These are phyloP conservation scores for Aphidius ervi DNA, from an alignment of 1,140 invertebrate species.

Conservation along the genomic window DNA sequence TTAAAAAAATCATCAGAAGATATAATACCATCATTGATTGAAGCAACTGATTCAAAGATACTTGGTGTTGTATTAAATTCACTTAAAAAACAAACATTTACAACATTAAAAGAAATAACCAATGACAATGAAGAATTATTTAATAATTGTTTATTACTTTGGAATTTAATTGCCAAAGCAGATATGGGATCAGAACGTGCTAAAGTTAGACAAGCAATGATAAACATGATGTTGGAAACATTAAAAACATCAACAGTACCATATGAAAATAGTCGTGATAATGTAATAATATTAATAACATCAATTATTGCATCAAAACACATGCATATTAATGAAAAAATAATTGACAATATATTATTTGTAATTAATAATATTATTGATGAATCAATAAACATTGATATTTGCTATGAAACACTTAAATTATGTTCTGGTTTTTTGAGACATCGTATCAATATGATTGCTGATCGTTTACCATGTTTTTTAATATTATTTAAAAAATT, in stretches of 20 bases:
- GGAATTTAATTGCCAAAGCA: conserved; percentile 27
- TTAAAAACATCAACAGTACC: conserved; percentile 11
- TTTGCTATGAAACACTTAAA: conserved; percentile 24
- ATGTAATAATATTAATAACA: conserved; percentile 26
- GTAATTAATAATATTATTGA: conserved; percentile 12
- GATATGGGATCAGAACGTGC: conserved; percentile 26
- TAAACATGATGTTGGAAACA: conserved; percentile 19
- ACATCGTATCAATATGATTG: conserved; percentile 29
- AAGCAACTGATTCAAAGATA: conserved; percentile 20
- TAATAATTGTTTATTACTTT: conserved; percentile 27
- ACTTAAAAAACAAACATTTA: conserved; percentile 24
- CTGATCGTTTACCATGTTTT: conserved; percentile 34
- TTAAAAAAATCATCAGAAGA: conserved; percentile 26
- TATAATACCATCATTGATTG: conserved; percentile 27
- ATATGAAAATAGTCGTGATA: conserved; percentile 17
- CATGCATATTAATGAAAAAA: conserved; percentile 23
- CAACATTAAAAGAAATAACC: not conserved
- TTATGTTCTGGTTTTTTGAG: conserved; percentile 29
- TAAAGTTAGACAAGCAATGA: conserved; percentile 19
- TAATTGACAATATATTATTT: conserved; percentile 28
- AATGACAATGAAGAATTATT: conserved; percentile 22
- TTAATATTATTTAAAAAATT: conserved; percentile 30
- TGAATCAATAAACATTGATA: not conserved
- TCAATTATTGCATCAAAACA: conserved; percentile 24
- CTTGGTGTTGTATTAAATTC: conserved; percentile 23